Base-by-base conservation (phyloP, 2,888 invertebrate genomes). In the Craniophora ligustri region DNA sequence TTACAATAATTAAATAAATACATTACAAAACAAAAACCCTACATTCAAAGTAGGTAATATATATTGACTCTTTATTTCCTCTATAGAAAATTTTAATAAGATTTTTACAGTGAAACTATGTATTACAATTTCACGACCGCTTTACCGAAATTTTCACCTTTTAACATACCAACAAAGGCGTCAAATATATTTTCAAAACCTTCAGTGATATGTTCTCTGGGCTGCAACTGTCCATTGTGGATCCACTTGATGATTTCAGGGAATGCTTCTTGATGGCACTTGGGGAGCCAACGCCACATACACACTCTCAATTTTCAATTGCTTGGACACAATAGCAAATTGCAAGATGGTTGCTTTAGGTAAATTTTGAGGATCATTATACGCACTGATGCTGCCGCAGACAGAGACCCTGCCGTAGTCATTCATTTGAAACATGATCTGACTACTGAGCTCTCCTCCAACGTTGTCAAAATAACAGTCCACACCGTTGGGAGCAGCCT, bases 381-480 rank as follows among this genome's bases (percentile, higher is more conserved):
- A 91, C 0, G 81, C 39, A 36, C 89, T 88, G 19, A 89, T 91
- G 30, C 82, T 76, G 0, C 91, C 90, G 51, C 88, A 88, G 3
- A 95, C 92, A 0, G 95, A 84, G 18, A 96, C 89, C 44, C 96
- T 88, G 0, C 96, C 96, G 55, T 19, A 72, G 0, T 48, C 49
- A 54, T 94, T 95, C 95, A 96, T 96, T 66, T 95, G 94, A 28
- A 84, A 83, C 0, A 95, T 86, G 3, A 96, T 93, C 0, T 83
- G 81, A 40, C 91, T 92, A 34, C 95, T 94, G 14, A 95, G 89
- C 50, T 95, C 94, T 5, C 96, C 96, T 21, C 96, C 96, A 11
- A 96, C 96, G 81, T 96, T 96, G 77, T 97, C 97, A 79, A 96
- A 96, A 78, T 95, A 97, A 74, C 96, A 95, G 76, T 97, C 96